Evolutionary conservation across 1,140 invertebrate species (phyloP).

Genomic region (Physella acuta): DNA sequence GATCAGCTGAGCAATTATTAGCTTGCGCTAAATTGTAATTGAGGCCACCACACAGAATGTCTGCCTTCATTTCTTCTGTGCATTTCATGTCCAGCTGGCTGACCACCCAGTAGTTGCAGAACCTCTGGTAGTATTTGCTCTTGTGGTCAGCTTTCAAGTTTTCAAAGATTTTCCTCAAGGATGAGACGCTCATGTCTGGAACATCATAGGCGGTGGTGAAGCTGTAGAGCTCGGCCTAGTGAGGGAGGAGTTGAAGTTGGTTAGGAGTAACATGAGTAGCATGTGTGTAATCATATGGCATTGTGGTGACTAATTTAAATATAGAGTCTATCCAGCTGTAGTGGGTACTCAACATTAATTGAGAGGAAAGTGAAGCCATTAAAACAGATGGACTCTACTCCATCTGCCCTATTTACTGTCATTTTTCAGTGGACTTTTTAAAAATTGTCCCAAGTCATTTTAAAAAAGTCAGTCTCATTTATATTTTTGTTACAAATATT

Average conservation of each 20-base stretch:
- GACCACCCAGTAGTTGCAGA: slow-evolving; percentile 4
- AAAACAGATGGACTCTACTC: too few relatives aligned
- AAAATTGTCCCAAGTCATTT: too few relatives aligned
- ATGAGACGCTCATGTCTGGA: slow-evolving; percentile 9
- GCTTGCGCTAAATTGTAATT: neutral
- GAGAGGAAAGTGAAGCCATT: too few relatives aligned
- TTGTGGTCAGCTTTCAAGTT: neutral
- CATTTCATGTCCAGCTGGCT: neutral
- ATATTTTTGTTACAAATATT: neutral
- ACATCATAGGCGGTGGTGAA: slow-evolving; percentile 10
- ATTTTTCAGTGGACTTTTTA: too few relatives aligned
- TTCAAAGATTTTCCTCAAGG: slow-evolving; percentile 15
- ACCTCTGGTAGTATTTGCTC: neutral
- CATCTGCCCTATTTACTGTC: too few relatives aligned
- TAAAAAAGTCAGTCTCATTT: neutral
- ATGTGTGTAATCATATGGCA: neutral
- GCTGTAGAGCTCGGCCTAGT: slow-evolving; percentile 6
- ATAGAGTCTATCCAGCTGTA: too few relatives aligned
- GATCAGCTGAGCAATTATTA: neutral
- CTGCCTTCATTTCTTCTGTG: neutral
- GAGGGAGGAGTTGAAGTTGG: neutral
- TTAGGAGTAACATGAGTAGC: neutral
- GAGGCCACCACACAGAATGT: slow-evolving; percentile 14
- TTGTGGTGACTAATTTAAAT: too few relatives aligned
- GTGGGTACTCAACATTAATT: too few relatives aligned